Evolutionary conservation across 1,140 invertebrate species (phyloP).

Genomic region (Apis laboriosa): DNA sequence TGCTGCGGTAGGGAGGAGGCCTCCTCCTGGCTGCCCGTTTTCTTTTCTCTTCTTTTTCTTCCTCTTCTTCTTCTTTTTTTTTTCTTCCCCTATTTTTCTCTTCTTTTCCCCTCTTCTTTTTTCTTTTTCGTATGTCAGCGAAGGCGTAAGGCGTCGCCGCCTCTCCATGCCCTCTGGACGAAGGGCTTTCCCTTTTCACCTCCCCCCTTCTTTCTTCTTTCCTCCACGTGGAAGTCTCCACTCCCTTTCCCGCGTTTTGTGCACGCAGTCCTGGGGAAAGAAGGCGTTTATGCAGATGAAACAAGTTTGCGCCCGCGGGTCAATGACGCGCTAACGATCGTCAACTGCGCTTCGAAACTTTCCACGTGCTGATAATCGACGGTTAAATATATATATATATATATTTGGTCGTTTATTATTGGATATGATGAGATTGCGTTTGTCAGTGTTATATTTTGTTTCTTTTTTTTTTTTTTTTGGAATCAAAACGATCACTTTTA

Average conservation of each 20-base stretch:
- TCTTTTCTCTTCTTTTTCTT: not conserved
- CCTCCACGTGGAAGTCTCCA: not conserved
- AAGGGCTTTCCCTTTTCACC: not conserved
- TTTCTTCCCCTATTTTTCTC: too few species aligned
- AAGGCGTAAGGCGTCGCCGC: slow-evolving; percentile 13
- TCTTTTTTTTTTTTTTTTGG: not conserved
- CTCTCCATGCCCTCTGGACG: not conserved
- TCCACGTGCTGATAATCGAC: not conserved
- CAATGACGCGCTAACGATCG: slow-evolving; percentile 1
- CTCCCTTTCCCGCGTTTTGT: not conserved
- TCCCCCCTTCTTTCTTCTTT: too few species aligned
- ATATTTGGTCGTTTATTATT: not conserved
- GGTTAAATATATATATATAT: too few species aligned
- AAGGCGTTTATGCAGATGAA: not conserved
- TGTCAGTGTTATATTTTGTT: not conserved
- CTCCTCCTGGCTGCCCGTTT: not conserved
- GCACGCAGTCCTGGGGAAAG: not conserved
- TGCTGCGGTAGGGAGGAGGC: slow-evolving; percentile 22
- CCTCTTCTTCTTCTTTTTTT: not conserved
- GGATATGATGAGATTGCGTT: not conserved
- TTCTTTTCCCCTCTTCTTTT: not conserved
- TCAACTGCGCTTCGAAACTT: not conserved
- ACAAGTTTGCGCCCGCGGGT: not conserved
- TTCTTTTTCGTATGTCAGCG: slow-evolving; percentile 11
- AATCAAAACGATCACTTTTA: too few species aligned